Conservation (phyloP, 2,888 invertebrate species). For the Villa cingulata region DNA sequence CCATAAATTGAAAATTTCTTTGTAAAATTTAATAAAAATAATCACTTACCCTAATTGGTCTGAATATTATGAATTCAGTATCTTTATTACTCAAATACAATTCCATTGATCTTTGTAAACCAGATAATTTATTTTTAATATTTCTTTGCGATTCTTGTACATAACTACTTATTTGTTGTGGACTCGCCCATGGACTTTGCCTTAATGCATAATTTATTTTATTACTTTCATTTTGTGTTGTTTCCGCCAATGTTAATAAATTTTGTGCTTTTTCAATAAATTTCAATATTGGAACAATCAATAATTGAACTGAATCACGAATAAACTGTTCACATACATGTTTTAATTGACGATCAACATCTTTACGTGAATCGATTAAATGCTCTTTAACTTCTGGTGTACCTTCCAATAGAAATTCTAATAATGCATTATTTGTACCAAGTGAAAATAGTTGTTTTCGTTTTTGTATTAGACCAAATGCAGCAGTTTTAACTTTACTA, state of each 20-base stretch:
- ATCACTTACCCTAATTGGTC: constrained; percentile 67
- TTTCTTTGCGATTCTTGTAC: constrained; percentile 64
- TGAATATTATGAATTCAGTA: constrained; percentile 91
- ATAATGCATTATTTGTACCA: constrained; percentile 75
- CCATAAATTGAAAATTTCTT: constrained; percentile 1
- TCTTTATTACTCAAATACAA: constrained; percentile 92
- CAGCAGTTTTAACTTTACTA: constrained; percentile 78
- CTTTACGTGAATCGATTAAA: constrained; percentile 85
- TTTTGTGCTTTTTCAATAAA: constrained; percentile 59
- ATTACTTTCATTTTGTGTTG: constrained; percentile 7
- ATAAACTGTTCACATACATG: constrained; percentile 81
- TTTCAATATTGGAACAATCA: constrained; percentile 59
- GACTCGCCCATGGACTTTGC: constrained; percentile 50
- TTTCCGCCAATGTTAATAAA: constrained; percentile 16
- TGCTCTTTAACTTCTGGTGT: constrained; percentile 89
- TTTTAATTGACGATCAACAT: constrained; percentile 88
- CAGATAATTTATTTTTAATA: constrained; percentile 66
- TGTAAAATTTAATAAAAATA: not conserved
- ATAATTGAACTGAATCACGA: constrained; percentile 55
- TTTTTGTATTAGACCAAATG: constrained; percentile 59
- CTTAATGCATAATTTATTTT: constrained; percentile 30
- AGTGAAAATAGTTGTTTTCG: constrained; percentile 75
- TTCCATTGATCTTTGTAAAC: constrained; percentile 79
- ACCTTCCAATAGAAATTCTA: constrained; percentile 86
- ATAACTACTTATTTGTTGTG: constrained; percentile 56